These are phyloP conservation scores for Nemotelus pantherinus DNA, from an alignment of 2,888 invertebrate species.

Conservation along the genomic window DNA sequence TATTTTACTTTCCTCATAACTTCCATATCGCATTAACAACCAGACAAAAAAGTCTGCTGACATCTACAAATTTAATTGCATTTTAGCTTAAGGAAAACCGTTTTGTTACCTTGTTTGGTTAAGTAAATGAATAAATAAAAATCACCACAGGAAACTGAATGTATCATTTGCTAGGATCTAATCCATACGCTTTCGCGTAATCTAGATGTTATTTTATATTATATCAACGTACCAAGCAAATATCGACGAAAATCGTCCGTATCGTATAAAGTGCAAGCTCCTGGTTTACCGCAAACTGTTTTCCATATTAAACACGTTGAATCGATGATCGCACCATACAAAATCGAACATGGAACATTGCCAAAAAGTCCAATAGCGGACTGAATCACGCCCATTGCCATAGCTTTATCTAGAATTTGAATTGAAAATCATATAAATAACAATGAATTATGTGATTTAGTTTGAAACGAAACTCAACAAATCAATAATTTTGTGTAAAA, in stretches of 20 bases:
- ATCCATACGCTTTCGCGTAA: too few species aligned
- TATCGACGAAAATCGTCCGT: constrained; percentile 83
- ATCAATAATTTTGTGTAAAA: background rate
- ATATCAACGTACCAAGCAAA: constrained; percentile 76
- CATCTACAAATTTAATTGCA: too few species aligned
- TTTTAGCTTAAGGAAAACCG: too few species aligned
- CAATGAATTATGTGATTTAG: background rate
- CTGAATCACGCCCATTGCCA: constrained; percentile 93
- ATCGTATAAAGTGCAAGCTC: constrained; percentile 90
- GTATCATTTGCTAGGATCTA: too few species aligned
- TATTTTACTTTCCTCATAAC: too few species aligned
- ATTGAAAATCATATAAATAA: background rate
- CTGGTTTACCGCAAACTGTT: constrained; percentile 79
- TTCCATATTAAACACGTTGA: constrained; percentile 91
- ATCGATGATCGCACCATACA: constrained; percentile 92
- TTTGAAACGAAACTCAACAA: background rate
- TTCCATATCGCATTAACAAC: too few species aligned
- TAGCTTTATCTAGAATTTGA: constrained; percentile 79
- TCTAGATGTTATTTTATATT: too few species aligned
- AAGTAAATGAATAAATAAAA: too few species aligned
- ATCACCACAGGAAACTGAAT: too few species aligned
- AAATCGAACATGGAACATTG: constrained; percentile 94
- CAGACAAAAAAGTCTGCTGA: too few species aligned
- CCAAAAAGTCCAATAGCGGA: constrained; percentile 93
- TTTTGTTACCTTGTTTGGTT: too few species aligned